A percentile compares a stretch with the other conserved stretches of the same genome.
Conservation (phyloP, 2,797 vertebrate genomes). For the Falco novaeseelandiae region DNA sequence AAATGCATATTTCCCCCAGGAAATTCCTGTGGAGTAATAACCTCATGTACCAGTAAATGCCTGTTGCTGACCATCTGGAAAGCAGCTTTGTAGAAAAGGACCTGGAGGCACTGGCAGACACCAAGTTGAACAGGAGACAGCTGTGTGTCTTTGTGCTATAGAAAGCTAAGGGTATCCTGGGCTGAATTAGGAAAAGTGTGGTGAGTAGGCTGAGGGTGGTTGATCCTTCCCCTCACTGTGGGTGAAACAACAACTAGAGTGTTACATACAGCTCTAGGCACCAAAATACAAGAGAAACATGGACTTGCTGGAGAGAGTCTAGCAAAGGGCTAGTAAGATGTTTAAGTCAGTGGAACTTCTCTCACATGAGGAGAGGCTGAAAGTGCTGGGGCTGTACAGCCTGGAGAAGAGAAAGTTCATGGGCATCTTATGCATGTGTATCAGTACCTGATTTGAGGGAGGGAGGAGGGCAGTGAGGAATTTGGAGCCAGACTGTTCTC, state of each 20-base stretch:
- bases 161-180: neutral
- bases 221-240: neutral
- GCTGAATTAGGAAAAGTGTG: neutral
- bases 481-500: neutral
- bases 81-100: neutral
- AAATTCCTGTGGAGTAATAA: neutral
- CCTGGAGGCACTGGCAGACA: neutral
- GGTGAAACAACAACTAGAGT: neutral
- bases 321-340: neutral
- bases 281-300: neutral
- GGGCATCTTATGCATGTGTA: neutral
- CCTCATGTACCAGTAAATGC: neutral
- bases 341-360: neutral
- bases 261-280: neutral
- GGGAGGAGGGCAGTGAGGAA: neutral
- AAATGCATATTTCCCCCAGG: neutral
- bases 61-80: neutral
- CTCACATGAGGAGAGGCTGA: neutral
- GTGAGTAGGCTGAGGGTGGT: accelerated
- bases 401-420: neutral
- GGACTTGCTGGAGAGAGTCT: neutral
- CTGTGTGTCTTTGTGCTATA: neutral
- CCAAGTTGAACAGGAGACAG: neutral
- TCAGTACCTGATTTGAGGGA: neutral
- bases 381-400: neutral